These are phyloP conservation scores for Drymodes brunneopygia DNA, from an alignment of 2,113 vertebrate genomes.

Conservation along the genomic window DNA sequence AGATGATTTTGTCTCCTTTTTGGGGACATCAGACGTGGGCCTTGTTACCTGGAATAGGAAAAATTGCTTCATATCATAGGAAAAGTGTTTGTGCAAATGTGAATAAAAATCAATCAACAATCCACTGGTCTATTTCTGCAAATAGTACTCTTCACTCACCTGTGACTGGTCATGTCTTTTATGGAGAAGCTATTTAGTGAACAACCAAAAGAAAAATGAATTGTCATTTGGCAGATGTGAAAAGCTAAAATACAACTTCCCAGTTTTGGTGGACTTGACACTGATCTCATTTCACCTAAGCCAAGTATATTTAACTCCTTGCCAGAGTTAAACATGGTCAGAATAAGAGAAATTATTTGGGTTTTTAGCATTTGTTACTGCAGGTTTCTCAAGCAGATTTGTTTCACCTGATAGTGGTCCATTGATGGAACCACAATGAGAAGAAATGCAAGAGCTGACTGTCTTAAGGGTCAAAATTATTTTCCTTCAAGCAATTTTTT, in stretches of 20 bases:
- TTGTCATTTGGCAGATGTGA: not conserved
- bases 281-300: not conserved
- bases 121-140: not conserved
- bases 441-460: not conserved
- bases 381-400: not conserved
- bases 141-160: not conserved
- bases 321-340: not conserved
- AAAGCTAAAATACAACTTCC: not conserved
- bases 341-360: not conserved
- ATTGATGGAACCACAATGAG: not conserved
- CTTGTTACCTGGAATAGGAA: not conserved
- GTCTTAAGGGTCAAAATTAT: not conserved
- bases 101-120: not conserved
- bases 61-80: not conserved
- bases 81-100: not conserved
- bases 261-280: not conserved
- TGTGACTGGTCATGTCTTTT: not conserved
- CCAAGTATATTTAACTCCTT: not conserved
- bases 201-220: not conserved
- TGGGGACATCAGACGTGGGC: rapidly evolving
- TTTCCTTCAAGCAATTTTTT: not conserved
- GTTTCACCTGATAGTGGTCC: not conserved
- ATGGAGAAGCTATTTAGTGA: not conserved
- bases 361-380: not conserved
- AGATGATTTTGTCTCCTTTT: not conserved